Percentiles rank a stretch among this genome's conserved stretches.
Evolutionary conservation across 2,888 invertebrate genomes (phyloP).

Genomic region (Drepana falcataria): DNA sequence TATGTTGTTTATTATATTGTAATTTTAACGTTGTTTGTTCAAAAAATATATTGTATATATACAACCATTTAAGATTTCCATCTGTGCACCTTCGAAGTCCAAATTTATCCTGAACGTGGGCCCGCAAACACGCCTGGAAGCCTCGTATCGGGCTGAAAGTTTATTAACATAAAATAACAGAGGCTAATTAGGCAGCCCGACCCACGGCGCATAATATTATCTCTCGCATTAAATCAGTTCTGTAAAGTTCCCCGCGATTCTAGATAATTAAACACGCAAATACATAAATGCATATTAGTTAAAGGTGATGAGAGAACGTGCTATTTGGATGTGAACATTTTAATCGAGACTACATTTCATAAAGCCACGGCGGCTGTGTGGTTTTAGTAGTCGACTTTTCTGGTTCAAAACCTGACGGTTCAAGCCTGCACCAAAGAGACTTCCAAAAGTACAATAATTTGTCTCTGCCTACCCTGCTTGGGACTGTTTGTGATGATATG

Average conservation of each 20-base stretch:
- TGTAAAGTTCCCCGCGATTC: slow-evolving; percentile 21
- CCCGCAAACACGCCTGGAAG: neutral
- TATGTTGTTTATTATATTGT: too few relatives aligned
- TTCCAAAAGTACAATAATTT: too few relatives aligned
- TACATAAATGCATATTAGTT: slow-evolving; percentile 39
- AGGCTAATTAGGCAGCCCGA: slow-evolving; percentile 56
- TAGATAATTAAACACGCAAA: slow-evolving; percentile 29
- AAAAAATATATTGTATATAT: too few relatives aligned
- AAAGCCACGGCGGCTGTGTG: too few relatives aligned
- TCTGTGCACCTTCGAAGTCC: neutral
- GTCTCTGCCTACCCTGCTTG: too few relatives aligned
- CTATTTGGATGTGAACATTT: slow-evolving; percentile 14
- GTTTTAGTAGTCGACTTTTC: too few relatives aligned
- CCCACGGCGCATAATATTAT: slow-evolving; percentile 47
- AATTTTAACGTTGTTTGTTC: too few relatives aligned
- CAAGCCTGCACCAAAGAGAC: too few relatives aligned
- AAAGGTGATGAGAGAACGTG: slow-evolving; percentile 20
- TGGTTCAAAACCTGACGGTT: too few relatives aligned
- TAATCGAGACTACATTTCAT: slow-evolving; percentile 1
- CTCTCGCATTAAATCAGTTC: slow-evolving; percentile 23
- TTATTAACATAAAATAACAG: slow-evolving; percentile 77
- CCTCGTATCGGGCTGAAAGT: slow-evolving; percentile 47
- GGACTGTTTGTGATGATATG: too few relatives aligned
- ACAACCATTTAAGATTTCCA: neutral
- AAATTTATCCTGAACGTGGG: neutral